A percentile compares a stretch with the other conserved stretches of the same genome.
These are phyloP conservation scores for Nyctereutes procyonoides DNA, from an alignment of 2,113 vertebrate genomes.

Conservation along the genomic window DNA sequence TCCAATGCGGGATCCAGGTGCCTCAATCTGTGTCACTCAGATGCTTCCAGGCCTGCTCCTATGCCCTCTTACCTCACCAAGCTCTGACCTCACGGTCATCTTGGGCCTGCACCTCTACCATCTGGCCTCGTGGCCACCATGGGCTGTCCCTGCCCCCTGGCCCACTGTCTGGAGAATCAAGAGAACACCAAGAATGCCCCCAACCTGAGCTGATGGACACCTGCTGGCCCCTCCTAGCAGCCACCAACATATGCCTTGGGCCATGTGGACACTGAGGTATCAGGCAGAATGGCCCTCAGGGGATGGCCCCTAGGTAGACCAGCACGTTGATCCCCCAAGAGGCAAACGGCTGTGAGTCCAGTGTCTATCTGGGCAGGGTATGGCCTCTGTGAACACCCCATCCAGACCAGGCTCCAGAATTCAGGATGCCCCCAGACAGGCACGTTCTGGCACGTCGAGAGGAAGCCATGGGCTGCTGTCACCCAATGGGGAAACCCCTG, in stretches of 20 bases:
- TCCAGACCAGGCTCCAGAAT: neutral
- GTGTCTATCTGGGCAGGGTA: neutral
- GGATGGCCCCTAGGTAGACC: rapidly evolving
- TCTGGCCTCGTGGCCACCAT: neutral
- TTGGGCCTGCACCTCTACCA: neutral
- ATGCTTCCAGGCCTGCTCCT: neutral
- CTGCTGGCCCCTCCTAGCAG: rapidly evolving
- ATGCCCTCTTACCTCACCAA: neutral
- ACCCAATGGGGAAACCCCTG: rapidly evolving
- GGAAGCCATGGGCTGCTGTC: rapidly evolving
- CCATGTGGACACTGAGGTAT: too few species aligned
- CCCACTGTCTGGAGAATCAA: neutral
- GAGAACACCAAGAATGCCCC: neutral
- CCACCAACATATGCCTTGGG: rapidly evolving
- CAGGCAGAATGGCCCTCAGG: neutral
- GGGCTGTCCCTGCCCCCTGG: neutral
- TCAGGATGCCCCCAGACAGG: neutral
- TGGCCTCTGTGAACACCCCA: rapidly evolving
- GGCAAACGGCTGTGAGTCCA: neutral
- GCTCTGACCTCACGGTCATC: too few species aligned
- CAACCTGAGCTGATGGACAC: neutral
- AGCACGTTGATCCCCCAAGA: rapidly evolving
- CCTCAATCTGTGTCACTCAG: rapidly evolving
- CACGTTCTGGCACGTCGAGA: neutral
- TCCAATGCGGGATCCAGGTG: rapidly evolving